Base-by-base conservation (phyloP, 2,113 vertebrate genomes). In the Caranx melampygus region DNA sequence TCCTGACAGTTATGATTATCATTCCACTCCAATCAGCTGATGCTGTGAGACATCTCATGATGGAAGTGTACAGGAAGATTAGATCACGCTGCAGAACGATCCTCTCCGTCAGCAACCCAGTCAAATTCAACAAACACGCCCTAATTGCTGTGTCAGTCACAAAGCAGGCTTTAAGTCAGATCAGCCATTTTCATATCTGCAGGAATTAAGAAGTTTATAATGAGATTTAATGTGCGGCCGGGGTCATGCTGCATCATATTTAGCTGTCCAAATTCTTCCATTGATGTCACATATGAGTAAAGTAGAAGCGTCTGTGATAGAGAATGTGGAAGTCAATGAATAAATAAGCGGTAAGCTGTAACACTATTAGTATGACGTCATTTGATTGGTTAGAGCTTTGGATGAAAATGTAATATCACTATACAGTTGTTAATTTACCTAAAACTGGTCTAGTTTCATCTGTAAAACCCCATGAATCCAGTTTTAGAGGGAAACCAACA, bases 71-170 rank as follows among this genome's bases (percentile, higher is more conserved):
- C 4, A 40, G 49, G 35, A 9, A 84, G 79, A 88, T 91, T 83
- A 83, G 74, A 85, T 88, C 62, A n/a, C 62, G 21, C 59, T 3
- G 20, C 26, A 37, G 34, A 81, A 45, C 37, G 66, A 89, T 82
- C 81, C 75, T 80, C 82, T 88, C 66, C 40, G 18, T 70, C 51
- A 59, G 72, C 69, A 83, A 85, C 88, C 83, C 88, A 55, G 84
- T 89, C 79, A 83, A 66, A 84, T 76, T 81, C 62, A 89, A 71
- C 83, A 88, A 91, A 91, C 74, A 67, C 63, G 70, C 61, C 47
- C 63, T 91, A 85, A 92, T 89, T 90, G 75, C 69, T 69, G 68
- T 84, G 84, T 82, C 89, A 82, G 31, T 85, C 63, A 78, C 61
- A 86, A 82, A 81, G 81, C n/a, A 55, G 67, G 83, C 70, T 91